Evolutionary conservation across 2,888 invertebrate species (phyloP).

Genomic region (Sepioteuthis lessoniana): DNA sequence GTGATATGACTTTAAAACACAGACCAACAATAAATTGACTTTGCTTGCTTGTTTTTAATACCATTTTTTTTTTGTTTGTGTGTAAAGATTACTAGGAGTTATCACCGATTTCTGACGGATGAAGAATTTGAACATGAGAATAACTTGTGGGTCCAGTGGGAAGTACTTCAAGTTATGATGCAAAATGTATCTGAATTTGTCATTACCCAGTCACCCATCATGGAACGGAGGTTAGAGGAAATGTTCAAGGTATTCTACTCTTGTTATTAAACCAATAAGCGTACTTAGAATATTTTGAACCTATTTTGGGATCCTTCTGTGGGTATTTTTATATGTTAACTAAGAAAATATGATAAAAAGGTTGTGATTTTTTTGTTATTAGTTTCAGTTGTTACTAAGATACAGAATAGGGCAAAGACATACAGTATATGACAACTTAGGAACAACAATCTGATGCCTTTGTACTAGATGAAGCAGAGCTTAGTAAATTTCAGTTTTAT

Average conservation of each 20-base stretch:
- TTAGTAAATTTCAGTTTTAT: no score
- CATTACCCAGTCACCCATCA: conserved; percentile 73
- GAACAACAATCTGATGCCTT: no score
- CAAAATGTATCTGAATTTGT: conserved; percentile 74
- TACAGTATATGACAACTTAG: no score
- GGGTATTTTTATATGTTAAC: neutral
- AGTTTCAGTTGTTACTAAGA: no score
- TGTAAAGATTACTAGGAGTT: conserved; percentile 71
- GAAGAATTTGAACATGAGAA: conserved; percentile 73
- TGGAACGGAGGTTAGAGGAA: conserved; percentile 67
- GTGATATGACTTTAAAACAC: no score
- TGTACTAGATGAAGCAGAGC: no score
- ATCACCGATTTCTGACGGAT: conserved; percentile 69
- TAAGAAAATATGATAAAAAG: no score
- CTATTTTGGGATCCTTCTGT: neutral
- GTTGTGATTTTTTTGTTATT: no score
- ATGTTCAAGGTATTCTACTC: conserved; percentile 60
- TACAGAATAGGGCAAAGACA: no score
- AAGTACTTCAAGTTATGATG: conserved; percentile 71
- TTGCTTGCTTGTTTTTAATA: neutral
- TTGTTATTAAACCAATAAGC: neutral
- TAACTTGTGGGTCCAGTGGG: conserved; percentile 69
- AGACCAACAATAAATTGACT: no score
- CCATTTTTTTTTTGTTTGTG: neutral
- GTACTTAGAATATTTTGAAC: neutral